Percentiles rank a stretch among this genome's conserved stretches.
phyloP scores from a whole-genome alignment of 2,113 vertebrate species.

The Donacobius atricapilla region DNA sequence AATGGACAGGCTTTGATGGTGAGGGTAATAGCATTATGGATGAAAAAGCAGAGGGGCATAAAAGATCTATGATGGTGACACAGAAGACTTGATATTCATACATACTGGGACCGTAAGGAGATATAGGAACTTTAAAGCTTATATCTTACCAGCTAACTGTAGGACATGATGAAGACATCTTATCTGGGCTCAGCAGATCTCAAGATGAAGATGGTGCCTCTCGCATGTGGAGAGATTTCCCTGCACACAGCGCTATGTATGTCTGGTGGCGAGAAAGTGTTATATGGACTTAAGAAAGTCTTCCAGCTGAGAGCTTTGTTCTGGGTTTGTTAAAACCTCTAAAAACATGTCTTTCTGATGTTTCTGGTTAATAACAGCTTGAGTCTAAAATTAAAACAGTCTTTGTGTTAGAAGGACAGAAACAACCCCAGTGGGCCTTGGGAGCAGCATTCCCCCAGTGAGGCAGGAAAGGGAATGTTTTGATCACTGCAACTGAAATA shows the following conservation, averaged over 20 bases:
- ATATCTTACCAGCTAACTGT: not conserved
- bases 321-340: not conserved
- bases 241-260: accelerated
- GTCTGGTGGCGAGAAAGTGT: not conserved
- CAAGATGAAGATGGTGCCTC: not conserved
- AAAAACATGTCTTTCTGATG: not conserved
- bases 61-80: not conserved
- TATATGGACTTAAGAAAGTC: not conserved
- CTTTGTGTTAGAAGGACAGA: not conserved
- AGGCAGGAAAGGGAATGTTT: not conserved
- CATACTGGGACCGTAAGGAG: not conserved
- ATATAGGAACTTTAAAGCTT: not conserved
- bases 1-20: not conserved
- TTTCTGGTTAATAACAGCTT: not conserved
- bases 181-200: not conserved
- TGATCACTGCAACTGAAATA: conserved; percentile 4
- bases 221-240: not conserved
- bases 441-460: not conserved
- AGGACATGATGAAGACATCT: not conserved
- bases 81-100: not conserved
- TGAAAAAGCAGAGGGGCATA: not conserved
- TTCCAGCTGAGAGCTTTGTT: not conserved
- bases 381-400: conserved; percentile 11
- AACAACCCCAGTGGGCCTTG: not conserved
- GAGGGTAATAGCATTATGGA: not conserved